Evolutionary conservation across 2,888 invertebrate genomes (phyloP).

Genomic region (Asteroscopus sphinx): DNA sequence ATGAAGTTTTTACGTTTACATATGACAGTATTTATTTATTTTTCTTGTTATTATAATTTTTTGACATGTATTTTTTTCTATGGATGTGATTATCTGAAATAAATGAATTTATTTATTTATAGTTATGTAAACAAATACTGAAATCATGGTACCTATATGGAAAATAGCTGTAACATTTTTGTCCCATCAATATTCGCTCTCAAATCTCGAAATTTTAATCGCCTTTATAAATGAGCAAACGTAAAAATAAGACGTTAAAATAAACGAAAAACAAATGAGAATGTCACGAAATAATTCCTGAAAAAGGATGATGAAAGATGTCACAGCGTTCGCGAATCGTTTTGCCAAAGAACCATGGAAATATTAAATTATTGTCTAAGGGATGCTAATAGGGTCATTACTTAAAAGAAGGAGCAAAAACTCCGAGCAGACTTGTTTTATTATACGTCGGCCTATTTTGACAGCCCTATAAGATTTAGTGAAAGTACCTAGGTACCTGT

Average conservation of each 20-base stretch:
- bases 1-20: too few species aligned
- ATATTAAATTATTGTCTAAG: slow-evolving; percentile 81
- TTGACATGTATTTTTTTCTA: too few species aligned
- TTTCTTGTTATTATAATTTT: too few species aligned
- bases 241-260: slow-evolving; percentile 27
- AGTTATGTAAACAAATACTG: not conserved
- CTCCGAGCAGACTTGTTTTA: slow-evolving; percentile 63
- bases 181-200: slow-evolving; percentile 14
- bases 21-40: too few species aligned
- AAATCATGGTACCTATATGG: not conserved
- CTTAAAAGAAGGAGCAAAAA: slow-evolving; percentile 74
- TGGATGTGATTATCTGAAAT: too few species aligned
- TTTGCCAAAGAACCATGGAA: slow-evolving; percentile 64
- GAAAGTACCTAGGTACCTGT: slow-evolving; percentile 2
- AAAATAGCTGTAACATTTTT: not conserved
- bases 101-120: too few species aligned
- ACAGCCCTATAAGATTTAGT: slow-evolving; percentile 15
- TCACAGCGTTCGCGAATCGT: slow-evolving; percentile 66
- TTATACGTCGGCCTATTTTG: slow-evolving; percentile 58
- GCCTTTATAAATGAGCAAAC: slow-evolving; percentile 24
- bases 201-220: slow-evolving; percentile 39
- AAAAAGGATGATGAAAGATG: slow-evolving; percentile 67
- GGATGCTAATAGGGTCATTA: slow-evolving; percentile 83
- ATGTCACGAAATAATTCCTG: slow-evolving; percentile 52
- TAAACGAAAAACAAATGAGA: slow-evolving; percentile 51